These are phyloP conservation scores for Excalfactoria chinensis DNA, from an alignment of 2,113 vertebrate genomes.

Conservation along the genomic window DNA sequence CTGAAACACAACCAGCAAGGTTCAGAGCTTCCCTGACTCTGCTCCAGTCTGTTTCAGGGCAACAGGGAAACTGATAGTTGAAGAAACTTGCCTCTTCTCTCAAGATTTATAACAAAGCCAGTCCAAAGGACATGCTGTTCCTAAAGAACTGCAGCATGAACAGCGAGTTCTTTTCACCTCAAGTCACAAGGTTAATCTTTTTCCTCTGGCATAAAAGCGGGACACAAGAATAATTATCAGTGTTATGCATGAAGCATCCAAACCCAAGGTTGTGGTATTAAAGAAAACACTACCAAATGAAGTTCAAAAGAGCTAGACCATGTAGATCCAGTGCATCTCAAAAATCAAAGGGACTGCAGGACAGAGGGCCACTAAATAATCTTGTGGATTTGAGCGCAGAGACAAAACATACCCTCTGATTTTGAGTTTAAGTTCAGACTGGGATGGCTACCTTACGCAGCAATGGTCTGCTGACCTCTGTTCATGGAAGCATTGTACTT, in stretches of 20 bases:
- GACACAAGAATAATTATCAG: neutral
- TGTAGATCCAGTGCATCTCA: rapidly evolving
- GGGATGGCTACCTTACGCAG: neutral
- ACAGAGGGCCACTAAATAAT: neutral
- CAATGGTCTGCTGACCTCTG: neutral
- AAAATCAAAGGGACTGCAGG: neutral
- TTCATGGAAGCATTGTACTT: neutral
- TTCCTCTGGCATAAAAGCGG: neutral
- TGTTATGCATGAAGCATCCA: neutral
- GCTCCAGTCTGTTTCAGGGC: neutral
- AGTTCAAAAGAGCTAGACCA: neutral
- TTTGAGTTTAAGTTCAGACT: neutral
- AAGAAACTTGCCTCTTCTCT: neutral
- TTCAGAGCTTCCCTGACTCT: neutral
- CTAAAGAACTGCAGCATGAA: neutral
- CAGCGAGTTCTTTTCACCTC: neutral
- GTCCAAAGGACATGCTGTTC: neutral
- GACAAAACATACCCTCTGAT: neutral
- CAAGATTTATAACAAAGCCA: neutral
- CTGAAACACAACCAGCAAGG: neutral
- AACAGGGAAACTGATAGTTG: neutral
- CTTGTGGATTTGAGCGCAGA: rapidly evolving
- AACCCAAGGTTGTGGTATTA: neutral
- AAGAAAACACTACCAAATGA: neutral
- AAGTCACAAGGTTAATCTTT: neutral